Evolutionary conservation across 2,113 vertebrate species (phyloP).

Genomic region (Ardeotis arabs): DNA sequence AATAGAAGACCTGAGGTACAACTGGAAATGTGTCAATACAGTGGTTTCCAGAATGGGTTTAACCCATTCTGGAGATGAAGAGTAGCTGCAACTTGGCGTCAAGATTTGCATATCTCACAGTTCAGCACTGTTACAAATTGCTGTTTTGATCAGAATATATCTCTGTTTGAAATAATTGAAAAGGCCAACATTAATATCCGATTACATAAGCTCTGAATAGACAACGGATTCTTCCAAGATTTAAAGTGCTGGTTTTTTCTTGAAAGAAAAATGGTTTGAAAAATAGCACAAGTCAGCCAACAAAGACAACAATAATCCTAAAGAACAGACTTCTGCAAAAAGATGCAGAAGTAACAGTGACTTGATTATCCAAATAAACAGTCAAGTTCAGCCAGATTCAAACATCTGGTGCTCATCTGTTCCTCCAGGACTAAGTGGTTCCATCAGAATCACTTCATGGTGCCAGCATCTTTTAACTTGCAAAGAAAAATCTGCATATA

Average conservation of each 20-base stretch:
- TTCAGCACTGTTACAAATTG: neutral
- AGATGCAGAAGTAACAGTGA: constrained; percentile 38
- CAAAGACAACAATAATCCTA: neutral
- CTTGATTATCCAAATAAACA: constrained; percentile 46
- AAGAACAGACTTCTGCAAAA: neutral
- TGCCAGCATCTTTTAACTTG: constrained; percentile 37
- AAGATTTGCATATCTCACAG: neutral
- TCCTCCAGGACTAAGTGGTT: constrained; percentile 19
- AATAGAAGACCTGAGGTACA: neutral
- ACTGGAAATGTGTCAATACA: neutral
- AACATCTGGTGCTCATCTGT: constrained; percentile 61
- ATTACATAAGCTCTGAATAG: neutral
- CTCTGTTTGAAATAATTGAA: neutral
- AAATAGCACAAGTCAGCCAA: neutral
- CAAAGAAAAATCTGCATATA: constrained; percentile 39
- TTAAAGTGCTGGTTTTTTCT: neutral
- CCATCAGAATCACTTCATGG: constrained; percentile 2
- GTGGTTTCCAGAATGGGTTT: neutral
- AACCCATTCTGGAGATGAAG: neutral
- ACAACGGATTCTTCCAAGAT: neutral
- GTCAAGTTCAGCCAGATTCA: constrained; percentile 1
- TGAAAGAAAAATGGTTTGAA: neutral
- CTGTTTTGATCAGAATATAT: neutral
- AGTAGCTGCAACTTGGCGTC: neutral
- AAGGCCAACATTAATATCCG: neutral